A percentile compares a stretch with the other conserved stretches of the same genome.
phyloP scores from a whole-genome alignment of 2,797 vertebrate genomes.

The Halcyon smyrnensis region DNA sequence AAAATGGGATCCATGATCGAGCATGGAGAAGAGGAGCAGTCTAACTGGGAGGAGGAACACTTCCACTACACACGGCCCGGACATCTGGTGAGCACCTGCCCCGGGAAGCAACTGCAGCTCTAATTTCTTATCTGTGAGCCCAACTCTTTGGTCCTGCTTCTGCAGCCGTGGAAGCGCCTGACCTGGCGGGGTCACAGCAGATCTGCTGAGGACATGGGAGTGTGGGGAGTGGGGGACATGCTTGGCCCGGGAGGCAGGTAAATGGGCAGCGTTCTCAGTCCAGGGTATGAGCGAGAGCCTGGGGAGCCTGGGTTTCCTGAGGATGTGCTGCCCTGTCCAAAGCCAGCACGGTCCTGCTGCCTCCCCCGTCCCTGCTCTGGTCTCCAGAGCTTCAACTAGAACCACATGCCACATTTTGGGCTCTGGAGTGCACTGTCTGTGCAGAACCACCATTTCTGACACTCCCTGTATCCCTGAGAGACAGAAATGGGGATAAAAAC shows the following conservation, averaged over 20 bases:
- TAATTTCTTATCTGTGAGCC: background rate
- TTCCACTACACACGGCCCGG: background rate
- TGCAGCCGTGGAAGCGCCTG: background rate
- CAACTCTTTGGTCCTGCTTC: background rate
- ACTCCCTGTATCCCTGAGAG: background rate
- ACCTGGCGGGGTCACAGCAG: background rate
- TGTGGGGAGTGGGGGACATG: background rate
- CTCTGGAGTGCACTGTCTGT: background rate
- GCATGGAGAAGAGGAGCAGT: background rate
- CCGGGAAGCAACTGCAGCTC: background rate
- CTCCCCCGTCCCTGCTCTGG: background rate
- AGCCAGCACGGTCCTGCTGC: background rate
- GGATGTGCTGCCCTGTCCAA: background rate
- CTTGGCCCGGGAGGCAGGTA: rapidly evolving
- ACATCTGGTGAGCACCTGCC: background rate
- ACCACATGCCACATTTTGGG: background rate
- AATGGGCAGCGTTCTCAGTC: background rate
- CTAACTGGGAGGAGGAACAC: background rate
- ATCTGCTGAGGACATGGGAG: background rate
- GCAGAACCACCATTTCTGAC: background rate
- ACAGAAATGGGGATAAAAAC: background rate
- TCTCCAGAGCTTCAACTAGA: background rate
- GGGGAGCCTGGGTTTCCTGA: background rate
- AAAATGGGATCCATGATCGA: background rate
- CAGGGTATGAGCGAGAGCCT: background rate